Conservation (phyloP, 2,888 invertebrate genomes). For the Chironomus riparius region DNA sequence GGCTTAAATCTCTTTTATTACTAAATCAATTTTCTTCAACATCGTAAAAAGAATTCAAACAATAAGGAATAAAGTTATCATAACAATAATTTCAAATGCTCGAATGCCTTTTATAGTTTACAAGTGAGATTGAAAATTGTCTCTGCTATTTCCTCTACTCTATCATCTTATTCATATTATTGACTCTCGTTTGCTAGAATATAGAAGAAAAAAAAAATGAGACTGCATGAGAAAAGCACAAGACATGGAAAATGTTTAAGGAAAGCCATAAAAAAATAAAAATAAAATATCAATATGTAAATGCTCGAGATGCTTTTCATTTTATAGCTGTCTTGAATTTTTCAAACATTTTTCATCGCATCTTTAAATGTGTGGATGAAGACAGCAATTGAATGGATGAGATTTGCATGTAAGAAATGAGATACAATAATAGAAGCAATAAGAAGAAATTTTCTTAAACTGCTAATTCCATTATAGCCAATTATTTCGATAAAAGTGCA, state of each 20-base stretch:
- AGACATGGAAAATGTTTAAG: not conserved
- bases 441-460: constrained; percentile 5
- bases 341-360: not conserved
- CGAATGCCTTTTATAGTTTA: constrained; percentile 25
- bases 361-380: not conserved
- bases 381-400: too few species aligned
- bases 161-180: not conserved
- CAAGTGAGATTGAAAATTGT: not conserved
- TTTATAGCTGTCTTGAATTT: constrained; percentile 17
- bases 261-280: constrained; percentile 9
- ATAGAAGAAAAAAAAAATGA: too few species aligned
- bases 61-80: not conserved
- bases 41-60: not conserved
- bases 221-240: not conserved
- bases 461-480: constrained; percentile 22
- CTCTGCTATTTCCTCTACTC: not conserved
- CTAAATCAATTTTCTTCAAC: not conserved
- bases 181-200: constrained; percentile 1
- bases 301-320: constrained; percentile 18
- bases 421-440: not conserved
- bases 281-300: constrained; percentile 27
- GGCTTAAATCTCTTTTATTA: too few species aligned
- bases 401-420: too few species aligned
- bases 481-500: constrained; percentile 14
- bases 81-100: constrained; percentile 18